Evolutionary conservation across 2,113 vertebrate species (phyloP).

Genomic region (Gallinago undulata): DNA sequence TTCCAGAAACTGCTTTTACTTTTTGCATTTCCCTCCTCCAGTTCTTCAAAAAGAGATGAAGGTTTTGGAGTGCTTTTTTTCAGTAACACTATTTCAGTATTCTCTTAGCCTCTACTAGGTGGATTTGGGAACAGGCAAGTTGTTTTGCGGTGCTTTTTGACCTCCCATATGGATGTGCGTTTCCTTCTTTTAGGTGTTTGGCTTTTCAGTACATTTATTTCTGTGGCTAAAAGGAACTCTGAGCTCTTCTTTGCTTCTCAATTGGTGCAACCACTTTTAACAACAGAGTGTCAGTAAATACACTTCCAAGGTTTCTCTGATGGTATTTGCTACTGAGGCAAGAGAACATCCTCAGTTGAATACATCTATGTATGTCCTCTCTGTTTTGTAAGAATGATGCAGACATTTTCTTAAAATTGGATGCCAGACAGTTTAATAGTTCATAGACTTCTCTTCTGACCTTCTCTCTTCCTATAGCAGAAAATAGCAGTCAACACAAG

Average conservation of each 20-base stretch:
- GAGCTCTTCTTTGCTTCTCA: neutral
- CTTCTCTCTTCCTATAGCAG: neutral
- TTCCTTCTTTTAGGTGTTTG: neutral
- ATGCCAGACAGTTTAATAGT: neutral
- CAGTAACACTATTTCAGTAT: neutral
- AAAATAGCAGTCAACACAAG: neutral
- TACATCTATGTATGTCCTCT: neutral
- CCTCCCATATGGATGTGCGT: neutral
- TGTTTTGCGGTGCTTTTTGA: neutral
- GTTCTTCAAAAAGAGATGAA: neutral
- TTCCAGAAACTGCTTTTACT: neutral
- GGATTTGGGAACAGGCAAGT: neutral
- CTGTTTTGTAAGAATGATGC: neutral
- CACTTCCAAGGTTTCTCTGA: neutral
- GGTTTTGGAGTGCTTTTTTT: neutral
- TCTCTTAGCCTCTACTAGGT: neutral
- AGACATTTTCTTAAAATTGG: neutral
- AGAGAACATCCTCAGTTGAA: neutral
- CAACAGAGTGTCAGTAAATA: neutral
- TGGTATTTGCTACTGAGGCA: neutral
- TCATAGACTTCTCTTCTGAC: neutral
- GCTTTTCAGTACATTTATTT: neutral
- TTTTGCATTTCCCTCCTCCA: neutral
- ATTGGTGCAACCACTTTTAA: neutral
- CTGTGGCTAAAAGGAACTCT: neutral